Evolutionary conservation across 2,797 vertebrate species (phyloP).

Genomic region (Triplophysa yarkandensis): DNA sequence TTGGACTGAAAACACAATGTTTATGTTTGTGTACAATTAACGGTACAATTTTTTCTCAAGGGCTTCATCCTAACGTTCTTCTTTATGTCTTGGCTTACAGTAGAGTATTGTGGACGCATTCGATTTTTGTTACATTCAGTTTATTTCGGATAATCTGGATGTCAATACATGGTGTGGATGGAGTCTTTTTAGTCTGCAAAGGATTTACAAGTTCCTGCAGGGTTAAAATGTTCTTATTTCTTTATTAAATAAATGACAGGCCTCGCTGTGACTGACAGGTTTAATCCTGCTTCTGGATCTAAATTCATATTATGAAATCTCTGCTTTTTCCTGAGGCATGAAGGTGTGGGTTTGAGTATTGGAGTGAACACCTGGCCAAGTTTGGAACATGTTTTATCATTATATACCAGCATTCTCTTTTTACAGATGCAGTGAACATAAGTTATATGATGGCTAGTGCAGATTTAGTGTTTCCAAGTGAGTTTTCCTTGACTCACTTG

Average conservation of each 20-base stretch:
- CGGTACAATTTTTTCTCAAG: neutral
- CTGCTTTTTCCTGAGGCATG: conserved; percentile 27
- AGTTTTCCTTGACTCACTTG: neutral
- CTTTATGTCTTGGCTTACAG: neutral
- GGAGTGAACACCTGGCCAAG: conserved; percentile 20
- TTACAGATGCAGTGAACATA: conserved; percentile 2
- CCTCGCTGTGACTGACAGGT: neutral
- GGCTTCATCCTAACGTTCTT: no score
- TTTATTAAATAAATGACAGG: neutral
- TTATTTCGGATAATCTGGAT: neutral
- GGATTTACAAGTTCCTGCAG: neutral
- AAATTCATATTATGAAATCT: conserved; percentile 13
- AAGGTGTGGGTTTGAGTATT: neutral
- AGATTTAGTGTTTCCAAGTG: neutral
- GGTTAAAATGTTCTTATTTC: neutral
- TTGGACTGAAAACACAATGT: neutral
- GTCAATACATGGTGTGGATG: neutral
- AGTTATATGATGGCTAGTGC: conserved; percentile 23
- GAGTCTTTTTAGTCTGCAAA: neutral
- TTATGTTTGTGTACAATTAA: neutral
- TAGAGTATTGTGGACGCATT: no score
- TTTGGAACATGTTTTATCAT: conserved; percentile 13
- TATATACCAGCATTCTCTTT: neutral
- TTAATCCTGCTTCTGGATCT: conserved; percentile 20
- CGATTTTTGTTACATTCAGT: no score